Base-by-base conservation (phyloP, 2,888 invertebrate genomes). In the Odontothrips loti region DNA sequence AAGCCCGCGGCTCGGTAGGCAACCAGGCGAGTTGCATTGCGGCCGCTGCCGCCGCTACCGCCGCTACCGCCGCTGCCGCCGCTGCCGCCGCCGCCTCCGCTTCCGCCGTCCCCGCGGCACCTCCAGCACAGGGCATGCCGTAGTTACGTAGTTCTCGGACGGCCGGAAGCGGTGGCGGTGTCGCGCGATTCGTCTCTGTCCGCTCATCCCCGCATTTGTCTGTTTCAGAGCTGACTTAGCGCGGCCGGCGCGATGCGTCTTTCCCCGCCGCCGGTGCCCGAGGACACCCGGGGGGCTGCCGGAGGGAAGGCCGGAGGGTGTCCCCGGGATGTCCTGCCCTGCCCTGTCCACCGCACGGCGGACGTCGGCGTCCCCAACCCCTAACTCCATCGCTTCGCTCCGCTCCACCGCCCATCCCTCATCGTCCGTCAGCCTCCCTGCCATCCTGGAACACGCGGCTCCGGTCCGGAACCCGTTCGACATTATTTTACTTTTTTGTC, bases 151-250 rank as follows among this genome's bases (percentile, higher is more conserved):
- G 63, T 17, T n/a, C 3, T 17, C 15, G 20, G 6, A 51, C 15
- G 9, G 63, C 2, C 20, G 63, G 63, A 23, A 2, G 63, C 12
- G 23, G 68, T 23, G 68, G 23, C 23, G 8, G 6, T 23, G 68
- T 23, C 23, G 20, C 23, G 68, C 68, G 68, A 68, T 68, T 23
- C 68, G 68, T 68, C 68, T 23, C 23, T 68, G 68, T 68, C 68
- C 11, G 68, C 68, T 68, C 68, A 68, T 68, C 68, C 68, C 8
- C 68, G 68, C 68, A 68, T 68, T 68, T 68, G 68, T 68, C 68
- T 68, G 68, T 68, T 68, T 68, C 68, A 68, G 68, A 68, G 68
- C 68, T 68, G 68, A 68, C 68, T 68, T 68, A 68, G 68, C 58
- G 58, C 58, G 58, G 20, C 51, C 51, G 10, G 51, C 68, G 23